Base-by-base conservation (phyloP, 2,888 invertebrate species). In the Deroplatys truncata region DNA sequence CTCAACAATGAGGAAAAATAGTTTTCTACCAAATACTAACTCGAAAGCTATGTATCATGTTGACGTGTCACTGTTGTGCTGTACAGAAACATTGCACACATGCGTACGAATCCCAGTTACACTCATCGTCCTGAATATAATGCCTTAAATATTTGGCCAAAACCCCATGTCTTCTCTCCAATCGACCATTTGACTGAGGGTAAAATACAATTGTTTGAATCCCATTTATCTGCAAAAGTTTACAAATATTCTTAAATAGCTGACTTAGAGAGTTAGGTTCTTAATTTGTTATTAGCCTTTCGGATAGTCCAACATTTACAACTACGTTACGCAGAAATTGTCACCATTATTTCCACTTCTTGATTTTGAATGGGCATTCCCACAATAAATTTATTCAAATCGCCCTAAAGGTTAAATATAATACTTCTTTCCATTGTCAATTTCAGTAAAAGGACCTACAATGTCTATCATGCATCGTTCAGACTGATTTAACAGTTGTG, bases 271-370 rank as follows among this genome's bases (percentile, higher is more conserved):
- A 92, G 88, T 92, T 92, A 35, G 91, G 82, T n/a, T 92, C 92
- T 91, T 92, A 91, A 87, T 92, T 92, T 1, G 92, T 91, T 89
- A 92, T 91, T 5, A 92, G 86, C 25, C 91, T 90, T 28, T 89
- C n/a, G 5, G 91, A 91, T 0, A 91, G 86, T 28, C 92, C 92
- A 82, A 91, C 91, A 28, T 91, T 88, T 72, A 91, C 90, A 29
- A 92, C 86, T 5, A 91, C 82, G 35, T 92, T 82, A 20, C 90
- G 89, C 16, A 92, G 91, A 28, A 92, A 88, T 15, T 84, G 90
- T 82, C 90, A 93, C 92, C 15, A 93, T 91, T 0, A 92, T 92
- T 15, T 90, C 90, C 0, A 93, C 91, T 85, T 91, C 91, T 28
- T 92, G 92, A 84, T 93, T 92, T 0, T 92, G 92, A 25, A 93